Evolutionary conservation across 2,113 vertebrate genomes (phyloP).

Genomic region (Ophiodon elongatus): DNA sequence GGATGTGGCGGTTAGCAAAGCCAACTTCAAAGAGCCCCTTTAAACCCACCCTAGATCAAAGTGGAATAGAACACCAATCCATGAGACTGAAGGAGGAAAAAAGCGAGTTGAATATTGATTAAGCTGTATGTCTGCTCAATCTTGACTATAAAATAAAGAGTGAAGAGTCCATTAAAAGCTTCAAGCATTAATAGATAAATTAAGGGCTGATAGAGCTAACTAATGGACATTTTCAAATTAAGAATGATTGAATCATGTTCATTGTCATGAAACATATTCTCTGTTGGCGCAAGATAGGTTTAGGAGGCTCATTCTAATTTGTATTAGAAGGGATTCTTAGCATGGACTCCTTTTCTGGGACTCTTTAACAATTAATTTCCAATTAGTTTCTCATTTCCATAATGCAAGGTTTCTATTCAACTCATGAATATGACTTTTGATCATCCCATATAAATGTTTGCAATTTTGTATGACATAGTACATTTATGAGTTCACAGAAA

Average conservation of each 20-base stretch:
- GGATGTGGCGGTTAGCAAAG: slow-evolving; percentile 83
- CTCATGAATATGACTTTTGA: slow-evolving; percentile 12
- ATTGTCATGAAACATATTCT: slow-evolving; percentile 64
- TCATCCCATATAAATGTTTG: background rate
- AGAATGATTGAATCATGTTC: slow-evolving; percentile 52
- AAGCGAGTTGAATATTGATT: slow-evolving; percentile 84
- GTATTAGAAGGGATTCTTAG: slow-evolving; percentile 29
- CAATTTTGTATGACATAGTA: background rate
- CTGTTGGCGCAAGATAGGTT: slow-evolving; percentile 33
- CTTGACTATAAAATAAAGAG: slow-evolving; percentile 64
- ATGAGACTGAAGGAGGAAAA: slow-evolving; percentile 76
- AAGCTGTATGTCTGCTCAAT: slow-evolving; percentile 69
- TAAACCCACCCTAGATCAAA: slow-evolving; percentile 84
- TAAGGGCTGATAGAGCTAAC: slow-evolving; percentile 47
- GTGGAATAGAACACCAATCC: slow-evolving; percentile 78
- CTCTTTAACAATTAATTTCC: slow-evolving; percentile 46
- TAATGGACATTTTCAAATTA: slow-evolving; percentile 56
- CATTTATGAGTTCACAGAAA: background rate
- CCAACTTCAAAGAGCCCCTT: slow-evolving; percentile 85
- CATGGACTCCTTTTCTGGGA: slow-evolving; percentile 35
- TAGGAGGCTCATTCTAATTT: slow-evolving; percentile 46
- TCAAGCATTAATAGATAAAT: slow-evolving; percentile 63
- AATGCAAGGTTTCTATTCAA: slow-evolving; percentile 13
- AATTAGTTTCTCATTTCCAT: slow-evolving; percentile 36
- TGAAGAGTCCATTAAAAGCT: slow-evolving; percentile 70